These are phyloP conservation scores for Acromyrmex heyeri DNA, from an alignment of 1,140 invertebrate genomes.

Conservation along the genomic window DNA sequence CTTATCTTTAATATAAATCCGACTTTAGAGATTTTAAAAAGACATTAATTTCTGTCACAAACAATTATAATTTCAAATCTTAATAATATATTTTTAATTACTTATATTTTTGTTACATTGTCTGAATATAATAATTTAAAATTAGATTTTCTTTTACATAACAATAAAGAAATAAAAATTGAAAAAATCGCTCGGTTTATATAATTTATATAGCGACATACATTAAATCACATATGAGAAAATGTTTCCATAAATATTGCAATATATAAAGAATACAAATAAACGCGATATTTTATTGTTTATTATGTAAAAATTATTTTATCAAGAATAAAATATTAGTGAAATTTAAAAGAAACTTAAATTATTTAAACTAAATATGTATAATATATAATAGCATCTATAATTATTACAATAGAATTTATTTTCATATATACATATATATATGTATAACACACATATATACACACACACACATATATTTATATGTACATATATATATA, in stretches of 20 bases:
- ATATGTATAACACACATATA: background rate
- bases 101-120: background rate
- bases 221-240: background rate
- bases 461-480: background rate
- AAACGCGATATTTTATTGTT: background rate
- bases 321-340: background rate
- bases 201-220: background rate
- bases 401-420: conserved; percentile 8
- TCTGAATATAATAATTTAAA: background rate
- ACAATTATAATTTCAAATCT: background rate
- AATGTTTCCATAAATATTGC: background rate
- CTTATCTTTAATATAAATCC: background rate
- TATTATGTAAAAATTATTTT: conserved; percentile 7
- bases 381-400: background rate
- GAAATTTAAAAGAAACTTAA: background rate
- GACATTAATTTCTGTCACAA: background rate
- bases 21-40: background rate
- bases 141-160: background rate
- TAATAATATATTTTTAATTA: background rate
- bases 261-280: background rate
- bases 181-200: background rate
- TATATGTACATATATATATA: background rate
- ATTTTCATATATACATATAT: background rate
- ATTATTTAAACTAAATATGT: conserved; percentile 16
- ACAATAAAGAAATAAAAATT: background rate